Base-by-base conservation (phyloP, 2,113 vertebrate species). In the Dolichotis patagonum region DNA sequence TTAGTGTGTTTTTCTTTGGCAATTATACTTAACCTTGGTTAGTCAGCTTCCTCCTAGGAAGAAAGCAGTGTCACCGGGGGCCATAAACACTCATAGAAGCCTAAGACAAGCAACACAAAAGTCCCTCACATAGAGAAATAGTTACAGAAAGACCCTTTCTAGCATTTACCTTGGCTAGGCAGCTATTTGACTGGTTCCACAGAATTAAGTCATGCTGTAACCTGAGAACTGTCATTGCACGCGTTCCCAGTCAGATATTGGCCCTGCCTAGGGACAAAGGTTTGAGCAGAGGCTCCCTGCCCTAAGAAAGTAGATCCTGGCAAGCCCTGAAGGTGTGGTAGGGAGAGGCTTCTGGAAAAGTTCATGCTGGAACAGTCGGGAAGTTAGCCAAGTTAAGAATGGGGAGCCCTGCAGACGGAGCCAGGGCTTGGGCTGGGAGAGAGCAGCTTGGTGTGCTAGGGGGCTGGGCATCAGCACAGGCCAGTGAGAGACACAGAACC, bases 381-480 rank as follows among this genome's bases (percentile, higher is more conserved):
- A 73, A 2, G 9, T 13, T 6, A 7, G 62, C 65, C 85, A 85
- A 41, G 19, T 30, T 46, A 24, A 14, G 62, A 32, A 60, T n/a
- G 78, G 19, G 82, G 54, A 88, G 58, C 62, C 85, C 69, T 4
- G 28, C 17, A 56, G 56, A 85, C 16, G 13, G 52, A 82, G 35
- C 35, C 49, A 30, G 12, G 4, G 0, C 58, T 41, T 9, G 1
- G 67, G 14, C 41, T 95, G 78, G 11, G 81, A n/a, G 38, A 17
- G 4, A 35, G 11, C 4, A 46, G n/a, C 0, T 3, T 4, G 19
- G 13, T 26, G 5, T 11, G n/a, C 41, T 28, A n/a, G 7, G 28
- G 75, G 13, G 52, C 14, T 7, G 41, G 30, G 2, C 14, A n/a
- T 24, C 17, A 0, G 7, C 17, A 11, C 41, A 22, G 0, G 6